phyloP scores from a whole-genome alignment of 2,797 vertebrate genomes.

The Eulemur albifrons region DNA sequence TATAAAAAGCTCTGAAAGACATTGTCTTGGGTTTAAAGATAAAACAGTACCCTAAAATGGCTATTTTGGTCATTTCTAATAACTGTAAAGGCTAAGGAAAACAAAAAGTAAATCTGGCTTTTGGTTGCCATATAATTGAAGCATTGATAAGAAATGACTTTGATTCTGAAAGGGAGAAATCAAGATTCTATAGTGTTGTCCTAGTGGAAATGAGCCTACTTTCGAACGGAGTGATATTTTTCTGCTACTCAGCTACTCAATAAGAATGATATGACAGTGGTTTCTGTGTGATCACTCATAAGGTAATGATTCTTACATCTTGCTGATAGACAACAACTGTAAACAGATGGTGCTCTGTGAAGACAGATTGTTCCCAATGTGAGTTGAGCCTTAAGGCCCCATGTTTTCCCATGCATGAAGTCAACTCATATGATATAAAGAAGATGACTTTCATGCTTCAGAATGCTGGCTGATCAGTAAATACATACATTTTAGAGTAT shows the following conservation, averaged over 20 bases:
- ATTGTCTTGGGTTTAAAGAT: not conserved
- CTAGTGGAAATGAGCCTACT: not conserved
- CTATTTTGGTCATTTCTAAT: not conserved
- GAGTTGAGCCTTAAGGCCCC: constrained; percentile 24
- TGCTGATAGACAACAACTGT: not conserved
- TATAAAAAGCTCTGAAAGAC: not conserved
- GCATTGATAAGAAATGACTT: not conserved
- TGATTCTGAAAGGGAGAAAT: not conserved
- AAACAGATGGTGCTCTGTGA: constrained; percentile 9
- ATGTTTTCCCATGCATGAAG: not conserved
- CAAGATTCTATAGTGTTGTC: not conserved
- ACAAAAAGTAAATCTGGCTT: not conserved
- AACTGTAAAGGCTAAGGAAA: constrained; percentile 11
- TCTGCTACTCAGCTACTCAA: constrained; percentile 12
- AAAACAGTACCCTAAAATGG: not conserved
- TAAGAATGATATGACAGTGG: not conserved
- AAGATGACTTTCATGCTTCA: not conserved
- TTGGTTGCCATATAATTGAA: not conserved
- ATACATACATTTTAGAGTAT: not conserved
- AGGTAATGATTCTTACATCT: not conserved
- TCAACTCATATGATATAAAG: not conserved
- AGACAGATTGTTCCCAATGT: not conserved
- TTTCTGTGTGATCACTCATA: constrained; percentile 22
- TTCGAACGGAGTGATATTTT: constrained; percentile 40
- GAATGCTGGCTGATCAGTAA: constrained; percentile 9